Evolutionary conservation across 64 coral and sea anemone species (phyloP).

Genomic region (Montipora cactus): DNA sequence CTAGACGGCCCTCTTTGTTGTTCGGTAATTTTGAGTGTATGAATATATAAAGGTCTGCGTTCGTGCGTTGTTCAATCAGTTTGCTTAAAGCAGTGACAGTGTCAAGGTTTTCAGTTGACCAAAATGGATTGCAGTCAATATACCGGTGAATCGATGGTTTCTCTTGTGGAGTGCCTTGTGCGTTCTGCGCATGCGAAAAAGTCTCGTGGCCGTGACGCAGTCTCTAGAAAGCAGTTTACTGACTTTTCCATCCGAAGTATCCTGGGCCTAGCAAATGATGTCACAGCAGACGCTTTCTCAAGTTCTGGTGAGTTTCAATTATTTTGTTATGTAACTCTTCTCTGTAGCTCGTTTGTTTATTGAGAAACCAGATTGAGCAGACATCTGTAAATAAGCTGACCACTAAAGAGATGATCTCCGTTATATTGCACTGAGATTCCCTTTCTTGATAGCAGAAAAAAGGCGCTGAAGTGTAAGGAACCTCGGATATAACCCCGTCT

Average conservation of each 20-base stretch:
- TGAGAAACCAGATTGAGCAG: not conserved
- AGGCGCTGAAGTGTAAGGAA: too few relatives aligned
- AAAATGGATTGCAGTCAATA: not conserved
- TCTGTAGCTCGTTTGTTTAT: not conserved
- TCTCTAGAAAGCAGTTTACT: too few relatives aligned
- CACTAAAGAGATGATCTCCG: too few relatives aligned
- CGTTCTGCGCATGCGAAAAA: not conserved
- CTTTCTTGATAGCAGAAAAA: too few relatives aligned
- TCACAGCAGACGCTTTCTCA: too few relatives aligned
- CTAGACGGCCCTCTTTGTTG: not conserved
- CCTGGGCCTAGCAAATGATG: not conserved
- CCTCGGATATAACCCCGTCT: too few relatives aligned
- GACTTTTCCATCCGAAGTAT: slow-evolving; percentile 19
- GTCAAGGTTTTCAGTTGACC: not conserved
- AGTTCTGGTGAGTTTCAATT: not conserved
- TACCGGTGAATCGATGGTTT: not conserved
- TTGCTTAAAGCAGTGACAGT: not conserved
- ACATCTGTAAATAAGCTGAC: too few relatives aligned
- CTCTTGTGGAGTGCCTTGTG: not conserved
- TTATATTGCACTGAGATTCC: too few relatives aligned
- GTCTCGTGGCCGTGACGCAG: not conserved
- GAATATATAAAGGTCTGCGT: not conserved
- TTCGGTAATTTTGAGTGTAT: not conserved
- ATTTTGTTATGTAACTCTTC: not conserved
- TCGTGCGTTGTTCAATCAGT: not conserved